phyloP scores from a whole-genome alignment of 2,113 vertebrate species.

The Sapajus apella region DNA sequence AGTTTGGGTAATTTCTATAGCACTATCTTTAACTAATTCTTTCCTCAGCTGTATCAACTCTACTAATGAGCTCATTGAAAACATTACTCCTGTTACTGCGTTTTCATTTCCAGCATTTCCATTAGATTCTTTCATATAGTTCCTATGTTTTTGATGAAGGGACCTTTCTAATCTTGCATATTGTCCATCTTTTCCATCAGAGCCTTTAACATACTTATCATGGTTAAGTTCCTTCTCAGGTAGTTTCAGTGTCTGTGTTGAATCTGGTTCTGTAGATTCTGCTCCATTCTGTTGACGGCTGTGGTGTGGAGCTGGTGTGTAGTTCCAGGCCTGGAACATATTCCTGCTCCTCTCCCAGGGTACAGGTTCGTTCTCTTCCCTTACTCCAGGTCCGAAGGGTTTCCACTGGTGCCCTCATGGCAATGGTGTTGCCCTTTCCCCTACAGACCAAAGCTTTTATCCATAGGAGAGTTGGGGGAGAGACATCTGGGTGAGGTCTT shows the following conservation, averaged over 20 bases:
- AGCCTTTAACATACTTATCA: neutral
- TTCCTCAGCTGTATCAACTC: neutral
- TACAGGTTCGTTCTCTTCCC: neutral
- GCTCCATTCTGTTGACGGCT: neutral
- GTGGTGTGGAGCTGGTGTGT: neutral
- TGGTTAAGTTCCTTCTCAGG: neutral
- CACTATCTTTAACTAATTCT: neutral
- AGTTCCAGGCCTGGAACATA: neutral
- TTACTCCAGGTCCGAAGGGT: neutral
- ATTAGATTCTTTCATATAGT: neutral
- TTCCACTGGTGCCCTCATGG: neutral
- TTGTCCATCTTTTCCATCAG: neutral
- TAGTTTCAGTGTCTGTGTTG: neutral
- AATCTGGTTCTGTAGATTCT: neutral
- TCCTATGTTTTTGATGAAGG: neutral
- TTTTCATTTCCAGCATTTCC: neutral
- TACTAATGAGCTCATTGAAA: neutral
- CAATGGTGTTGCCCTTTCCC: neutral
- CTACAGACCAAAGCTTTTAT: neutral
- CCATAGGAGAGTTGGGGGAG: neutral
- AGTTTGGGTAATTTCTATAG: neutral
- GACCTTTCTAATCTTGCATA: neutral
- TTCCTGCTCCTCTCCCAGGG: neutral
- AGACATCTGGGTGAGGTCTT: neutral
- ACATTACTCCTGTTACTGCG: neutral